A percentile compares a stretch with the other conserved stretches of the same genome.
These are phyloP conservation scores for Fabriciana adippe DNA, from an alignment of 2,888 invertebrate species.

Conservation along the genomic window DNA sequence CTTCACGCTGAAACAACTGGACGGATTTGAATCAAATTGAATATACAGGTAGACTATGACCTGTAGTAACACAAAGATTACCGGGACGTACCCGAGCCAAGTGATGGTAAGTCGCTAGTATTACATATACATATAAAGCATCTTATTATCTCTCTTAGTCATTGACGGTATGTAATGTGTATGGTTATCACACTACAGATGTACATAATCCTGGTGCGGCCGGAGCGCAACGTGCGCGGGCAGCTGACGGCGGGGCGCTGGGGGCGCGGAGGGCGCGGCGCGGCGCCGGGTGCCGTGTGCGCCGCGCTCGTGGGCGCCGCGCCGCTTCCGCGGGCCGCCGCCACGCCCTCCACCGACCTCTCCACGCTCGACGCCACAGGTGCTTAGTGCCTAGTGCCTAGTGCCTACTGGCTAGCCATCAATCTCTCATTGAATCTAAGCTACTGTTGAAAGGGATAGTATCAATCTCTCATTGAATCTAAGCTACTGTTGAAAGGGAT, in stretches of 20 bases:
- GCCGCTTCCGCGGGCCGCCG: constrained; percentile 48
- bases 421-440: background rate
- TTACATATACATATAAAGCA: too few relatives aligned
- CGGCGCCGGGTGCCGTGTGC: constrained; percentile 60
- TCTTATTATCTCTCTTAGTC: too few relatives aligned
- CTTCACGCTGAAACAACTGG: too few relatives aligned
- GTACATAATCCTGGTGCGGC: constrained; percentile 67
- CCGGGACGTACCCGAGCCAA: too few relatives aligned
- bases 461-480: background rate
- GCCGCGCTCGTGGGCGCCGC: constrained; percentile 53
- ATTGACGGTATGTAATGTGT: too few relatives aligned
- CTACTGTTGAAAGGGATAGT: too few relatives aligned
- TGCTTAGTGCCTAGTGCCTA: background rate
- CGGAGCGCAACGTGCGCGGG: constrained; percentile 70
- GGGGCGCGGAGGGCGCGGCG: constrained; percentile 46
- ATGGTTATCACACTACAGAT: constrained; percentile 47
- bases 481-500: too few relatives aligned
- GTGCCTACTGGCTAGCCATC: background rate
- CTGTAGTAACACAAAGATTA: too few relatives aligned
- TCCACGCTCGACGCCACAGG: constrained; percentile 53
- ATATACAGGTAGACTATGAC: too few relatives aligned
- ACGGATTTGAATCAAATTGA: too few relatives aligned
- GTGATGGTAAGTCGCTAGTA: too few relatives aligned
- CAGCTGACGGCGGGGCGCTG: constrained; percentile 65
- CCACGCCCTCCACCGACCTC: constrained; percentile 58